phyloP scores from a whole-genome alignment of 2,888 invertebrate genomes.

The Apamea sordens region DNA sequence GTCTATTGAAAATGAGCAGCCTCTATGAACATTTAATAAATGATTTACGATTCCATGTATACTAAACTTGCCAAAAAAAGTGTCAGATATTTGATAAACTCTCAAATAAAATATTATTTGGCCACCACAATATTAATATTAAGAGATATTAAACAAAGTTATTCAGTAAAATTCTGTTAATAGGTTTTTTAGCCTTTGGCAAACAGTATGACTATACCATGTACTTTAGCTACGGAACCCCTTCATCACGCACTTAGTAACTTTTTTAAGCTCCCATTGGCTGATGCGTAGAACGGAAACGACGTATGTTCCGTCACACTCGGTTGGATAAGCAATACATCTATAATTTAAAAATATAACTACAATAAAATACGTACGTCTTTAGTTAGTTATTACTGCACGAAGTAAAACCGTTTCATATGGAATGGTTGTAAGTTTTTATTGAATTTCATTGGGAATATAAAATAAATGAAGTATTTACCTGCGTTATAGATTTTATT shows the following conservation, averaged over 20 bases:
- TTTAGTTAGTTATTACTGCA: slow-evolving; percentile 20
- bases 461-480: background rate
- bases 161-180: background rate
- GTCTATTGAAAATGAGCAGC: background rate
- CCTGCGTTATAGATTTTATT: background rate
- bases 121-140: background rate
- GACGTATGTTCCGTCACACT: slow-evolving; percentile 50
- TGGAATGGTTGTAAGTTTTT: background rate
- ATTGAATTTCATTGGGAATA: background rate
- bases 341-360: slow-evolving; percentile 42
- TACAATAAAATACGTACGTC: slow-evolving; percentile 22
- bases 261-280: slow-evolving; percentile 19
- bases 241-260: slow-evolving; percentile 12
- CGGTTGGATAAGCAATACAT: slow-evolving; percentile 53
- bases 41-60: background rate
- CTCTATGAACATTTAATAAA: background rate
- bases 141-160: background rate
- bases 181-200: background rate
- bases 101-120: too few species aligned
- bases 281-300: slow-evolving; percentile 45
- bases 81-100: background rate
- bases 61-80: background rate
- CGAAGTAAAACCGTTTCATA: background rate
- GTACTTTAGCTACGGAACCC: slow-evolving; percentile 30
- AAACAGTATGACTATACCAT: background rate